phyloP scores from a whole-genome alignment of 2,888 invertebrate genomes.

The Carpatolechia fugitivella region DNA sequence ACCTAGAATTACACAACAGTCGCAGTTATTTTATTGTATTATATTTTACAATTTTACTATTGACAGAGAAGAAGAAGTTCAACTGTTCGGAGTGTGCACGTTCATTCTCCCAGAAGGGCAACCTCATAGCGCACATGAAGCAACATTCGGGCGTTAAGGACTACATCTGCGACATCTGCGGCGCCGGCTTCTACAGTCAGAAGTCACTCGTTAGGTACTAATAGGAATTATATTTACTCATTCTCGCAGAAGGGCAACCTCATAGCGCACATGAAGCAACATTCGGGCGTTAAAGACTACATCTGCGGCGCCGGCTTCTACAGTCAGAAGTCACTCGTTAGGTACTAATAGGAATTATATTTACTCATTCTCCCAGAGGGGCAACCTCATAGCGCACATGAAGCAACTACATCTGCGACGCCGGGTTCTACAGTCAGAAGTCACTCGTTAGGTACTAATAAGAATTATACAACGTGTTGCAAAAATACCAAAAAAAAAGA shows the following conservation, averaged over 20 bases:
- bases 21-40: not conserved
- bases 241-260: conserved; percentile 70
- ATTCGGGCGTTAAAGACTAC: conserved; percentile 70
- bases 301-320: conserved; percentile 76
- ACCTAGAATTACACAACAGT: too few species aligned
- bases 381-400: conserved; percentile 59
- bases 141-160: conserved; percentile 71
- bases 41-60: not conserved
- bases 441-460: conserved; percentile 64
- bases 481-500: too few species aligned
- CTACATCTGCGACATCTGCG: conserved; percentile 73
- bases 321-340: conserved; percentile 69
- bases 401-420: conserved; percentile 74
- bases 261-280: conserved; percentile 63
- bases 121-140: conserved; percentile 61
- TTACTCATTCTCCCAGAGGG: conserved; percentile 70
- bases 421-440: conserved; percentile 72
- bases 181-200: conserved; percentile 73
- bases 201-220: conserved; percentile 69
- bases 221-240: too few species aligned
- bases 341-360: too few species aligned
- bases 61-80: conserved; percentile 69
- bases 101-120: conserved; percentile 68
- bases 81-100: conserved; percentile 67
- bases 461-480: too few species aligned